Conservation (phyloP, 2,113 vertebrate species). For the Nothocercus nigrocapillus region DNA sequence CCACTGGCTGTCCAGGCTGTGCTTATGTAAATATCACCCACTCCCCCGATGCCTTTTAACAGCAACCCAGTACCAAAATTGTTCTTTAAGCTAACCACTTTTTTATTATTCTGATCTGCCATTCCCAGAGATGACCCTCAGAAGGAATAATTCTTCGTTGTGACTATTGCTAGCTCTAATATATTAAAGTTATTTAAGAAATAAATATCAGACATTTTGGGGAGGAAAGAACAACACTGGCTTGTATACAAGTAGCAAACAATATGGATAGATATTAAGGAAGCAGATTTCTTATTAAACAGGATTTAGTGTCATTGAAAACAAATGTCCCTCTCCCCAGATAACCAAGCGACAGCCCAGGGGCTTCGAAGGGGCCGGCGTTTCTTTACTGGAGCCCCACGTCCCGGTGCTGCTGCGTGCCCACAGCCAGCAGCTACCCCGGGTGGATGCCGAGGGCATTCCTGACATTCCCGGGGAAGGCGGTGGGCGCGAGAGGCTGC, state of each 20-base stretch:
- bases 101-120: neutral
- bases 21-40: neutral
- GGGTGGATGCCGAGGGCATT: slow-evolving; percentile 43
- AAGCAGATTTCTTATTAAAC: neutral
- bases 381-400: neutral
- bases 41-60: neutral
- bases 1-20: neutral
- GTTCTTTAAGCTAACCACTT: neutral
- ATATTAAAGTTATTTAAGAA: neutral
- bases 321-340: neutral
- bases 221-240: neutral
- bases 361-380: neutral
- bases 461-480: slow-evolving; percentile 49
- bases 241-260: neutral
- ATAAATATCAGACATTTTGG: neutral
- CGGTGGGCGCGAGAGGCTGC: neutral
- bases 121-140: neutral
- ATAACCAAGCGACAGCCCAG: neutral
- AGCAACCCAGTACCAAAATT: neutral
- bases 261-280: neutral
- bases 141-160: neutral
- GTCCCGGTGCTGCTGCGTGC: neutral
- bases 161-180: neutral
- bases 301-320: neutral
- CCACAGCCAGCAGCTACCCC: slow-evolving; percentile 14